phyloP scores from a whole-genome alignment of 2,113 vertebrate genomes.

The Thalassarche chlororhynchos region DNA sequence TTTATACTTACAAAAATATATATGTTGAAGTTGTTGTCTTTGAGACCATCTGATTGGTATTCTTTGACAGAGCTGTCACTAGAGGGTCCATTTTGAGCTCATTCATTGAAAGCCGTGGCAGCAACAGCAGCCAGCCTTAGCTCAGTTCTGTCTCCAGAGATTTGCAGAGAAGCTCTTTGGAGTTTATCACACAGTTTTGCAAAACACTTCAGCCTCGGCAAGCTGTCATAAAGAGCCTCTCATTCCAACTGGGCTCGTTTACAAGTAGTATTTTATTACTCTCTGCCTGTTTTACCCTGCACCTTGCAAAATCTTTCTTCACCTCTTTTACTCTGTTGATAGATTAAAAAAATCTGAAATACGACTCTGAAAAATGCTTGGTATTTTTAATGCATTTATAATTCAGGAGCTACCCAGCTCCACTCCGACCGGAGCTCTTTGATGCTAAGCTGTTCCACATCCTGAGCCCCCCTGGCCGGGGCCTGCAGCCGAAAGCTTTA shows the following conservation, averaged over 20 bases:
- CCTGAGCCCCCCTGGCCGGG: neutral
- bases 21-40: neutral
- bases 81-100: constrained; percentile 50
- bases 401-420: constrained; percentile 19
- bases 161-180: constrained; percentile 58
- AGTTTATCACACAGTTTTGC: constrained; percentile 50
- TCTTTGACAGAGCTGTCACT: constrained; percentile 65
- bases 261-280: constrained; percentile 50
- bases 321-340: neutral
- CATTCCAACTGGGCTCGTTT: constrained; percentile 50
- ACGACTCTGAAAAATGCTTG: constrained; percentile 25
- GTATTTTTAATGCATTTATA: constrained; percentile 60
- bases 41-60: constrained; percentile 19
- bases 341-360: constrained; percentile 40
- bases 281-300: constrained; percentile 39
- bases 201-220: constrained; percentile 1
- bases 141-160: constrained; percentile 45
- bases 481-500: neutral
- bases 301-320: constrained; percentile 55
- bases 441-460: neutral
- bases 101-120: constrained; percentile 55
- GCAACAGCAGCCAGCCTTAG: constrained; percentile 34
- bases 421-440: neutral
- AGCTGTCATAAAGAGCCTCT: constrained; percentile 58
- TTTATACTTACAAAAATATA: constrained; percentile 22